Evolutionary conservation across 2,888 invertebrate species (phyloP).

Genomic region (Coelopa pilipes): DNA sequence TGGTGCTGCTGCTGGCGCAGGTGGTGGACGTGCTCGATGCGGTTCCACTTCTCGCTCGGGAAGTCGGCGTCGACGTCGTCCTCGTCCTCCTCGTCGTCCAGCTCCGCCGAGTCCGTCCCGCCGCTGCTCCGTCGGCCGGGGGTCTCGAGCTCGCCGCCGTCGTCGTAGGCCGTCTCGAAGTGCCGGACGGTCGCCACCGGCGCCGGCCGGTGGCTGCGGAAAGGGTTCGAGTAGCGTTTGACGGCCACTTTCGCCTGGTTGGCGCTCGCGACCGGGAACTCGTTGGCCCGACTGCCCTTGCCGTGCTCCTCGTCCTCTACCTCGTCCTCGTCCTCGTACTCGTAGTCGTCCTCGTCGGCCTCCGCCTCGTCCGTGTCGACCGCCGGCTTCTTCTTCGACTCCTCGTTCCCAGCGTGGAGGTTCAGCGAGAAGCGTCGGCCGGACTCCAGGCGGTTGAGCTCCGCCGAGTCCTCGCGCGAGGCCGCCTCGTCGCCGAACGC

Average conservation of each 20-base stretch:
- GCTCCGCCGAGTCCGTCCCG: conserved; percentile 51
- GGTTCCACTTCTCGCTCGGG: conserved; percentile 64
- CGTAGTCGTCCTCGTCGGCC: conserved; percentile 37
- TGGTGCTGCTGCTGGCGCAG: conserved; percentile 58
- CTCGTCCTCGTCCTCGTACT: conserved; percentile 46
- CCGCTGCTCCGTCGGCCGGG: conserved; percentile 46
- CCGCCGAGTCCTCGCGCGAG: background rate
- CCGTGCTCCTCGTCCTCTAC: conserved; percentile 44
- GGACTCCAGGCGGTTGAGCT: background rate
- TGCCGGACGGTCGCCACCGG: background rate
- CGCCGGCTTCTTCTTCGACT: conserved; percentile 15
- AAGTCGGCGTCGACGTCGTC: conserved; percentile 53
- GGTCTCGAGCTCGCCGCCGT: conserved; percentile 44
- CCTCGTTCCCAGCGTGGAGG: conserved; percentile 25
- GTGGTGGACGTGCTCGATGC: conserved; percentile 63
- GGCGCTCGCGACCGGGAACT: conserved; percentile 33
- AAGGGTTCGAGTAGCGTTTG: conserved; percentile 50
- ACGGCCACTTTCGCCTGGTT: conserved; percentile 46
- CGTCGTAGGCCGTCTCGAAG: conserved; percentile 39
- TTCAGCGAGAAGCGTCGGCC: conserved; percentile 42
- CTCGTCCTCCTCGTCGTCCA: conserved; percentile 1
- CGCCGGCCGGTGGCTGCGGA: conserved; percentile 44
- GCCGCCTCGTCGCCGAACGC: conserved; percentile 26
- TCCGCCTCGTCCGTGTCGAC: conserved; percentile 15
- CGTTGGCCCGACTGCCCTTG: conserved; percentile 39